phyloP scores from a whole-genome alignment of 2,888 invertebrate species.

The Microplitis deprimator region DNA sequence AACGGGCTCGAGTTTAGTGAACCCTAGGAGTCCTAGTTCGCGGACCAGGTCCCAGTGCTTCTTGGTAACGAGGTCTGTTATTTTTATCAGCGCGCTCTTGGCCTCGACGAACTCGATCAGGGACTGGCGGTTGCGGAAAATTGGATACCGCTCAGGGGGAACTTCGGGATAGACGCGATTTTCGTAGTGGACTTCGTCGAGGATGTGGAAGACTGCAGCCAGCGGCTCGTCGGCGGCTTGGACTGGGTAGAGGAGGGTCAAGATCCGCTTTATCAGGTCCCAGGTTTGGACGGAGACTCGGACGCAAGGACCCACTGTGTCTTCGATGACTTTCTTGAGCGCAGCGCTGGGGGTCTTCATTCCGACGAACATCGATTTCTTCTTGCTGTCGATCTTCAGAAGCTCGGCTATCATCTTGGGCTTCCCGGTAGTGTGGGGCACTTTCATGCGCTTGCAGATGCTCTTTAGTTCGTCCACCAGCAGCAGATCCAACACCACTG shows the following conservation, averaged over 20 bases:
- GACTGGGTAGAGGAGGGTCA: conserved; percentile 60
- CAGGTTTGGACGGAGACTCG: conserved; percentile 52
- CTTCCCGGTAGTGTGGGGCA: conserved; percentile 53
- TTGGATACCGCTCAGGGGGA: conserved; percentile 55
- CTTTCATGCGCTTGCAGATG: conserved; percentile 56
- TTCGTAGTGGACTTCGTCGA: conserved; percentile 56
- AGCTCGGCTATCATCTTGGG: conserved; percentile 50
- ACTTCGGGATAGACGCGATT: conserved; percentile 56
- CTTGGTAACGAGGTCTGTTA: conserved; percentile 49
- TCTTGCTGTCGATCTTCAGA: conserved; percentile 49
- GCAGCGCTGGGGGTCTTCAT: conserved; percentile 52
- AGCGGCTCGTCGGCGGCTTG: conserved; percentile 57
- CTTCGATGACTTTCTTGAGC: conserved; percentile 47
- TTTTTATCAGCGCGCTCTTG: conserved; percentile 47
- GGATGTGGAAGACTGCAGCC: conserved; percentile 55
- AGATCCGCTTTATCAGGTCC: conserved; percentile 57
- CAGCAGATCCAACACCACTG: conserved; percentile 56
- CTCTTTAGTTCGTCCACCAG: conserved; percentile 54
- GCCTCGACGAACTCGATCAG: conserved; percentile 58
- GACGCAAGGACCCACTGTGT: conserved; percentile 55
- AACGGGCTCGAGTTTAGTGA: conserved; percentile 46
- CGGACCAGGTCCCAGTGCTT: conserved; percentile 59
- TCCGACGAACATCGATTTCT: conserved; percentile 58
- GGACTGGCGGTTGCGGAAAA: conserved; percentile 59
- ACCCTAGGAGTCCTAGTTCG: conserved; percentile 56